These are phyloP conservation scores for Hypselothyrea guttata DNA, from an alignment of 2,888 invertebrate genomes.

Conservation along the genomic window DNA sequence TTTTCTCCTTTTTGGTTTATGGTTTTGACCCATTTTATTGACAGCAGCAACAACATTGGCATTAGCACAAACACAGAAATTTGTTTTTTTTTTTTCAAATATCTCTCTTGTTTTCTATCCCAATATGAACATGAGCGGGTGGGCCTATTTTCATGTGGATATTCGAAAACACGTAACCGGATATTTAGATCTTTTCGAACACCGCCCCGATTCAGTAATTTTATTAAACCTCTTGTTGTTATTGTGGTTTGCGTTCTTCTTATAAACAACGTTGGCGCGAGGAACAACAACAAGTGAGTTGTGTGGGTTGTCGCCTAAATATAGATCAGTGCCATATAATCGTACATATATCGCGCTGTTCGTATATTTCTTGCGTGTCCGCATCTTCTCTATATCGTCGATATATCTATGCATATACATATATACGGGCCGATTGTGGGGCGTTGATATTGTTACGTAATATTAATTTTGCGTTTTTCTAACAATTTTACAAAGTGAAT, in stretches of 20 bases:
- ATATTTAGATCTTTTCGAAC: conserved; percentile 52
- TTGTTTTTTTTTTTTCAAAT: conserved; percentile 1
- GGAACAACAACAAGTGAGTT: conserved; percentile 65
- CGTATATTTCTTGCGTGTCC: conserved; percentile 49
- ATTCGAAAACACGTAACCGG: conserved; percentile 59
- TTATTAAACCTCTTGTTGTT: conserved; percentile 55
- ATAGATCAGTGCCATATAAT: conserved; percentile 67
- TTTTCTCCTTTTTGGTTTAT: conserved; percentile 9
- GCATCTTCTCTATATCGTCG: conserved; percentile 20
- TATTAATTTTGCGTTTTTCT: conserved; percentile 51
- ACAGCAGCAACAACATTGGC: conserved; percentile 33
- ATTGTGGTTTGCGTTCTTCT: conserved; percentile 34
- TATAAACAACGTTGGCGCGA: conserved; percentile 31
- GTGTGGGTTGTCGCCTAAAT: conserved; percentile 75
- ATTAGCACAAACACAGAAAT: conserved; percentile 24
- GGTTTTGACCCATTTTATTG: conserved; percentile 51
- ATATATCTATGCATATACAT: conserved; percentile 17
- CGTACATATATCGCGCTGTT: conserved; percentile 27
- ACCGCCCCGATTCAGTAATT: conserved; percentile 50
- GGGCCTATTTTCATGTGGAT: conserved; percentile 36
- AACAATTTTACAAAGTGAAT: conserved; percentile 26
- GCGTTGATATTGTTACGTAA: conserved; percentile 73
- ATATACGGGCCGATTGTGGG: conserved; percentile 53
- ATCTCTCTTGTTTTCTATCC: conserved; percentile 41
- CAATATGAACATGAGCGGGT: conserved; percentile 59